Base-by-base conservation (phyloP, 1,140 invertebrate species). In the Ptiloglossa arizonensis region DNA sequence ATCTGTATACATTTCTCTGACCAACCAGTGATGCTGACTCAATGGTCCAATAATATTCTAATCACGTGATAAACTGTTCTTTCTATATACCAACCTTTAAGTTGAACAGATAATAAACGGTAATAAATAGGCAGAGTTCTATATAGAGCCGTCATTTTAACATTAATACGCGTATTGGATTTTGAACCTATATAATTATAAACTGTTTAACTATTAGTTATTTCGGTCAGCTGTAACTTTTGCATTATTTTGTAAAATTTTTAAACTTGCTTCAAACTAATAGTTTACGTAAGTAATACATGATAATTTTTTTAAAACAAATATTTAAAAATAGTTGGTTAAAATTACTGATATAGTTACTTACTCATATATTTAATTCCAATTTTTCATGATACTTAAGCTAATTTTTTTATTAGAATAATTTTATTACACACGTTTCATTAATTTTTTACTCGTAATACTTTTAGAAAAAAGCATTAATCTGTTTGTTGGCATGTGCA, bases 261-360 rank as follows among this genome's bases (percentile, higher is more conserved):
- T 56, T 4, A 27, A 13, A 56, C 3, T 56, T 56, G 11, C 15
- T 56, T 29, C 2, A 27, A 27, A 56, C 3, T 56, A 4, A 56
- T 56, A 29, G 57, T 13, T 13, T 15, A 69, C 27, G 52, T 69
- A 41, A 69, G 67, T 69, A 69, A 54, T 38, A 54, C 11, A 29
- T 44, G 6, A 29, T 29, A n/a, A 1, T n/a, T 8, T 41, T 5
- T 56, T 27, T 9, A 15, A 27, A 56, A 56, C 11, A 29, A n/a
- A 57, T 38, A 17, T 19, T 35, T 35, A 29, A 3, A 22, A 22
- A 35, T 27, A 52, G 17, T 22, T 38, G 4, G 17, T 27, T 9
- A 17, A 9, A n/a, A 6, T 24, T 15, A 1, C 8, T 38, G 32
- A 54, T 24, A 1, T 5, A 4, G 9, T n/a, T n/a, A n/a, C n/a